Evolutionary conservation across 2,797 vertebrate species (phyloP), one percentile per base, ranked within the genome.

Genomic region (Enteromius unitaeniatus): DNA sequence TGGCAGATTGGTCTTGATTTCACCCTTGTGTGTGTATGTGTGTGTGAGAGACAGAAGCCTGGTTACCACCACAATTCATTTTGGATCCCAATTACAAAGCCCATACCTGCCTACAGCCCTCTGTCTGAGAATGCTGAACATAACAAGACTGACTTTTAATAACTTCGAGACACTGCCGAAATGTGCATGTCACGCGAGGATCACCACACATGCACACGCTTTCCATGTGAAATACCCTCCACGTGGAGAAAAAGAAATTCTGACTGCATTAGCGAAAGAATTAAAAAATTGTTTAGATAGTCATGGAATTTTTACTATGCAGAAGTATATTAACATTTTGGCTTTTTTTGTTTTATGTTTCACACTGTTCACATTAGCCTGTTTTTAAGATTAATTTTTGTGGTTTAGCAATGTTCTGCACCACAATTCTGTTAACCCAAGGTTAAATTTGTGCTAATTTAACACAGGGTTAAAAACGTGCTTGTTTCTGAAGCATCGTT

Each of bases 161-260:
- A 83, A 85, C 85, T 45, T 26, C 17, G 19, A 88, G 80, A 88
- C 85, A 84, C 81, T 67, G 23, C 62, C 76, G 74, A 47, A 82
- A 81, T 85, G 58, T 58, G n/a, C 49, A 34, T 84, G 89, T 88
- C 89, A 88, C 84, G 85, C 74, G 5, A 42, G 42, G 42, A 82
- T 45, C 40, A 21, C 19, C 40, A 55, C 53, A 72, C 34, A 42
- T 21, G 40, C 65, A 84, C 51, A 79, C 1, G 7, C 31, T 75
- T 55, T 58, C 21, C 13, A 58, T 23, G 31, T 5, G 13, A 58
- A 76, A 58, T 58, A 13, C 6, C 31, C 55, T 37, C 1, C 5
- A 34, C 31, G 2, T 21, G 5, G 4, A 34, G 17, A 73, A 34
- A 51, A 53, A 51, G 15, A 11, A 19, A 0, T 19, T 10, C 47